phyloP scores from a whole-genome alignment of 35 echinoderm and acorn worm genomes.

The Amphiura filiformis region DNA sequence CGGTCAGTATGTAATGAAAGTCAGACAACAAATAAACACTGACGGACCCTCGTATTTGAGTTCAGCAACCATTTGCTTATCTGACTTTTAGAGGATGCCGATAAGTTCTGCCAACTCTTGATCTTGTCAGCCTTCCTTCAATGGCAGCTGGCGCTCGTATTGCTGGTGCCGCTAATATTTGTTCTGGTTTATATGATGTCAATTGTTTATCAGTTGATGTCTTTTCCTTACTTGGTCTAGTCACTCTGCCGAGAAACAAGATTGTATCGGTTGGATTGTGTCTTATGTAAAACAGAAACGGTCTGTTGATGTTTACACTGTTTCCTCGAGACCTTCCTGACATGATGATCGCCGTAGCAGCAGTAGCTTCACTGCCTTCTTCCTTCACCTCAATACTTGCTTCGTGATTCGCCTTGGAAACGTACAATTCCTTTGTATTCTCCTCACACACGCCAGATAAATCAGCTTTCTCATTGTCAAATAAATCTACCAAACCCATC shows the following conservation, averaged over 20 bases:
- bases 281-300: not conserved
- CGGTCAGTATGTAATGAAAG: no score
- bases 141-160: not conserved
- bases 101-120: not conserved
- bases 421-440: constrained; percentile 27
- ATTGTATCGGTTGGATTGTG: not conserved
- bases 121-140: not conserved
- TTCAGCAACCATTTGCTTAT: no score
- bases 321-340: constrained; percentile 11
- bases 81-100: no score
- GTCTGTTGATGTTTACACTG: not conserved
- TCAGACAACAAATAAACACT: no score
- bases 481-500: constrained; percentile 79
- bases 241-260: not conserved
- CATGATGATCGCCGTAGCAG: constrained; percentile 53
- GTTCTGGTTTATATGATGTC: not conserved
- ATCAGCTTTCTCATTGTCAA: constrained; percentile 44
- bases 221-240: not conserved
- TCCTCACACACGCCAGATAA: constrained; percentile 44
- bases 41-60: no score
- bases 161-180: not conserved
- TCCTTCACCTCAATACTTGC: constrained; percentile 91
- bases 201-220: not conserved
- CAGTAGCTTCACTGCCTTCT: constrained; percentile 88
- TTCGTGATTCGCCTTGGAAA: constrained; percentile 67